Conservation (phyloP, 1,140 invertebrate species). For the Calycopis cecrops region DNA sequence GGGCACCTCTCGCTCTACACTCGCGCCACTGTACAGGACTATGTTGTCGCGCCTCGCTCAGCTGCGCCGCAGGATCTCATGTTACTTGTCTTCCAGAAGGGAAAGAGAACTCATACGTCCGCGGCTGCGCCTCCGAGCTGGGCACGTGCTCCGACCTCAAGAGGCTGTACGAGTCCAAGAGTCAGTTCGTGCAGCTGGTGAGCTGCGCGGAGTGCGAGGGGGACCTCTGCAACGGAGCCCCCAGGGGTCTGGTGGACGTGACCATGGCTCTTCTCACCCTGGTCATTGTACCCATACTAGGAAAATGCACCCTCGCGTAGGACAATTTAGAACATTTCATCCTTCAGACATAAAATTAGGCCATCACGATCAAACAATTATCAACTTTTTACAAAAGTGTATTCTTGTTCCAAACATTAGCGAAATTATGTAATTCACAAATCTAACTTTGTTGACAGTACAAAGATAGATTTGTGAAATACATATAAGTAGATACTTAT, state of each 20-base stretch:
- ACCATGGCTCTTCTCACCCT: conserved; percentile 40
- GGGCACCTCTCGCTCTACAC: too few relatives aligned
- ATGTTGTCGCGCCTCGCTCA: too few relatives aligned
- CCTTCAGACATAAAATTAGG: too few relatives aligned
- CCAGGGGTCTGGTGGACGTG: conserved; percentile 30
- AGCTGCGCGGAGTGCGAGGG: conserved; percentile 48
- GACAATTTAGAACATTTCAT: too few relatives aligned
- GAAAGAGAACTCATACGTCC: conserved; percentile 40
- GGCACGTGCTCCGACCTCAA: conserved; percentile 45
- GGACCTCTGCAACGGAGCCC: conserved; percentile 46
- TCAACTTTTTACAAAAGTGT: too few relatives aligned
- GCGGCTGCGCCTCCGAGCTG: conserved; percentile 51
- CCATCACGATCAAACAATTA: too few relatives aligned
- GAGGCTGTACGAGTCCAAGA: conserved; percentile 28
- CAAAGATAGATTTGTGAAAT: too few relatives aligned
- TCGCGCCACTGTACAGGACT: too few relatives aligned
- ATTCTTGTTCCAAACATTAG: too few relatives aligned
- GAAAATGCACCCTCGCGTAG: conserved; percentile 45
- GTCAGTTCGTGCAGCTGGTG: conserved; percentile 34
- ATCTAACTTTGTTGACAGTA: too few relatives aligned
- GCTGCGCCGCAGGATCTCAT: background rate
- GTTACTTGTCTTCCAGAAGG: conserved; percentile 35
- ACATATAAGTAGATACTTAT: too few relatives aligned
- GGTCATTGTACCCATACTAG: conserved; percentile 38
- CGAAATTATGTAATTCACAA: too few relatives aligned